Base-by-base conservation (phyloP, 1,140 invertebrate genomes). In the Thaumetopoea pityocampa region DNA sequence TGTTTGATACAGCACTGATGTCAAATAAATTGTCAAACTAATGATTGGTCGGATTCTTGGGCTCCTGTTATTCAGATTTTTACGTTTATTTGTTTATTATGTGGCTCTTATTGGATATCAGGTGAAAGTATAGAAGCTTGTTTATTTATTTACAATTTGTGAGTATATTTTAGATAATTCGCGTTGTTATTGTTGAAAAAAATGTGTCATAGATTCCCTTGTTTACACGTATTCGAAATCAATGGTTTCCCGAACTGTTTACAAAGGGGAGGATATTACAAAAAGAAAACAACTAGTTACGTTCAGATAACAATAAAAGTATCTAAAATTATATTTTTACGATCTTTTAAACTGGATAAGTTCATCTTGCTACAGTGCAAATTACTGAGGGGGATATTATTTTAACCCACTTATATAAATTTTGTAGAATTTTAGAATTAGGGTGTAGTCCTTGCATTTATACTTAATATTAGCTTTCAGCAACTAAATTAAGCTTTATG, bases 211-310 rank as follows among this genome's bases (percentile, higher is more conserved):
- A 38, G 48, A 19, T 23, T 45, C 29, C 43, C 60, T 79, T 80
- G 79, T 83, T 80, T 80, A 83, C 76, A 83, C 78, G 78, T 83
- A 67, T 72, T 62, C 49, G 64, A 50, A 51, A 55, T 60, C 51
- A 53, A 46, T 65, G 47, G 54, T 60, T 51, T 42, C 38, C 52
- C 43, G 44, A 64, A 65, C 47, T 74, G 71, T 77, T 80, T 80
- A 78, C 69, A 74, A 80, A 80, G 76, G 78, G 78, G 76, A 69
- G 76, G 69, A 80, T 77, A 46, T 28, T 37, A 37, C 30, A 23
- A n/a, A 41, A 24, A 32, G 33, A 22, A 34, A 26, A n/a, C n/a
- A n/a, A n/a, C n/a, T n/a, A n/a, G n/a, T n/a, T n/a, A n/a, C n/a
- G n/a, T n/a, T n/a, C n/a, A n/a, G n/a, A n/a, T n/a, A n/a, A n/a